Evolutionary conservation across 2,888 invertebrate genomes (phyloP), one percentile per base, ranked within the genome.

Genomic region (Athalia rosae): DNA sequence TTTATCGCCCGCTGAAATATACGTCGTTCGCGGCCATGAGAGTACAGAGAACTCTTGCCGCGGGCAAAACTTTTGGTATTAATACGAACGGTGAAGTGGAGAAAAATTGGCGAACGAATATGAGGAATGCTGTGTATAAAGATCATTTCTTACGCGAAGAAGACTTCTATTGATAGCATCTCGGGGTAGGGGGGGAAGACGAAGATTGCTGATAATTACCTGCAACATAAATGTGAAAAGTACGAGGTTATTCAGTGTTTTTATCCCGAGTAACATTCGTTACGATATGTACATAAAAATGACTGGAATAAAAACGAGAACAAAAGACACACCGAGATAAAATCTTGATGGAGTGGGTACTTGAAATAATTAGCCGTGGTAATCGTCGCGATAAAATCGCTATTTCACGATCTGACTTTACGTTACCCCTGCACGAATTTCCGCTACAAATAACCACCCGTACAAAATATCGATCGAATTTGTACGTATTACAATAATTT

Each of bases 401-500:
- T 58, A 71, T 71, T 58, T n/a, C 8, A 4, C 58, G 43, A 71
- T 58, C 45, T 47, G 71, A 71, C 56, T 47, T 47, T 9, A 45
- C 6, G 3, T 58, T 71, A 58, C 13, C 58, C 43, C 45, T 6
- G 4, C 67, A 53, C 53, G 67, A 50, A 67, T 67, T 50, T 28
- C 50, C 50, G 45, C 15, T 58, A 58, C 71, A 45, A 58, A 71
- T 71, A 43, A 13, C 45, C 43, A 43, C 67, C 50, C n/a, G n/a
- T 53, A 11, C 9, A 28, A 7, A 4, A 4, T 53, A 67, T 71
- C 58, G 56, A 71, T 43, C 13, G 71, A 7, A 71, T 7, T 3
- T 45, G 56, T 86, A 85, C 45, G 56, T 86, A 85, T 87, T 86
- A 84, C 86, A 85, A 87, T 87, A 87, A 87, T 87, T 87, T 84